Percentiles rank a stretch among this genome's conserved stretches.
phyloP scores from a whole-genome alignment of 2,888 invertebrate species.

The Mesorhabditis sp. region DNA sequence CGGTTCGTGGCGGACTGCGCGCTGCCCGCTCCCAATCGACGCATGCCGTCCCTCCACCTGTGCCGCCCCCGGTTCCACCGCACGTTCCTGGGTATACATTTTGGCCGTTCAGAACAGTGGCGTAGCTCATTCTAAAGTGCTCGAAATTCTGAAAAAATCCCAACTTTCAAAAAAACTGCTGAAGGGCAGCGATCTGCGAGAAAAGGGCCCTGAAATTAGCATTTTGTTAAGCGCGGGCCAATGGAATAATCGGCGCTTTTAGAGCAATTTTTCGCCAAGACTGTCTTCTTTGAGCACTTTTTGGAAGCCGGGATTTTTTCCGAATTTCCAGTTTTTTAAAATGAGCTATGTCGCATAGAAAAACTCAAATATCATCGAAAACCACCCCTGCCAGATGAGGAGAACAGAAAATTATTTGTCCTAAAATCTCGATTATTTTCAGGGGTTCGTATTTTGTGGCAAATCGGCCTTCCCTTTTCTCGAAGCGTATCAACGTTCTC shows the following conservation, averaged over 20 bases:
- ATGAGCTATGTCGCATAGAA: too few relatives aligned
- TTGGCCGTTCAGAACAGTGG: background rate
- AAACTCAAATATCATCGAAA: too few relatives aligned
- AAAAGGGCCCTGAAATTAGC: background rate
- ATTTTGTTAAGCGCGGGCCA: too few relatives aligned
- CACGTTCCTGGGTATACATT: conserved; percentile 1
- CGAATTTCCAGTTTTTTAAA: background rate
- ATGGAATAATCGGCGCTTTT: too few relatives aligned
- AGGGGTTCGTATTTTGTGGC: too few relatives aligned
- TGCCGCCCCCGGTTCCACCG: conserved; percentile 11
- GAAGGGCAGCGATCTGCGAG: background rate
- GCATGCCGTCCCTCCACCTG: conserved; percentile 21
- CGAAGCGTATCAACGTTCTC: too few relatives aligned
- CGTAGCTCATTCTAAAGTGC: background rate
- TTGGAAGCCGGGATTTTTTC: background rate
- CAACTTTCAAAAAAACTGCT: background rate
- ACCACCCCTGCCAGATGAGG: too few relatives aligned
- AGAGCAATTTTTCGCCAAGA: background rate
- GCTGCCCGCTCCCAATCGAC: conserved; percentile 30
- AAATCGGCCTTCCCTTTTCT: too few relatives aligned
- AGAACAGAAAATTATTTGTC: too few relatives aligned
- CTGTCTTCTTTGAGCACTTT: background rate
- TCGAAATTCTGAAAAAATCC: background rate
- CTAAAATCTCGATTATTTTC: too few relatives aligned
- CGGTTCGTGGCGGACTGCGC: conserved; percentile 23